Conservation (phyloP, 2,888 invertebrate genomes). For the Neria commutata region DNA sequence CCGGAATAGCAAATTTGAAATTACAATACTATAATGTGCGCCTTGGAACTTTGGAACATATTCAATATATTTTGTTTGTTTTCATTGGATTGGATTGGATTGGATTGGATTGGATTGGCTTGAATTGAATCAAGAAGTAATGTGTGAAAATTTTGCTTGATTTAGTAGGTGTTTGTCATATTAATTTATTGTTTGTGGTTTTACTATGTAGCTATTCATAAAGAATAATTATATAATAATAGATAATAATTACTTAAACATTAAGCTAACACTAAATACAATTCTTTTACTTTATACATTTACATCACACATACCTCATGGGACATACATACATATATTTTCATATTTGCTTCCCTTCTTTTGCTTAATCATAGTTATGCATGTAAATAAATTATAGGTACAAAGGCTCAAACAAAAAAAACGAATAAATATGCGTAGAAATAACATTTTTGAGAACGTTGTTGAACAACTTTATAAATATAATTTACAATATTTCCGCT, state of each 20-base stretch:
- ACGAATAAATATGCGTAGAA: slow-evolving; percentile 47
- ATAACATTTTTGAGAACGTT: slow-evolving; percentile 46
- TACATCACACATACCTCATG: too few relatives aligned
- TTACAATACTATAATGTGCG: too few relatives aligned
- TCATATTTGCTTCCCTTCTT: background rate
- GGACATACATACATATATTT: background rate
- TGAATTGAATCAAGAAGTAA: too few relatives aligned
- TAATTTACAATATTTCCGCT: too few relatives aligned
- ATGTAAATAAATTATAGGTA: slow-evolving; percentile 20
- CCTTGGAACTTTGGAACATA: too few relatives aligned
- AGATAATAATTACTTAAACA: slow-evolving; percentile 49
- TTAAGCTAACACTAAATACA: slow-evolving; percentile 57
- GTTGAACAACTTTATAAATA: slow-evolving; percentile 52
- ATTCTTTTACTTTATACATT: slow-evolving; percentile 46
- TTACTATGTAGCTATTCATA: slow-evolving; percentile 35
- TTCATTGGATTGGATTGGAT: too few relatives aligned
- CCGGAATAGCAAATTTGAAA: too few relatives aligned
- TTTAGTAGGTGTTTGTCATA: too few relatives aligned
- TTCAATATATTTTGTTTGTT: too few relatives aligned
- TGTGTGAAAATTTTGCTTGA: too few relatives aligned
- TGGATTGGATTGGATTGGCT: too few relatives aligned
- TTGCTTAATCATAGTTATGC: slow-evolving; percentile 18
- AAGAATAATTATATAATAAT: too few relatives aligned
- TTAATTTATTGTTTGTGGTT: slow-evolving; percentile 31
- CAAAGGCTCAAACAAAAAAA: slow-evolving; percentile 45